Base-by-base conservation (phyloP, 2,797 vertebrate species). In the Onychomys torridus region DNA sequence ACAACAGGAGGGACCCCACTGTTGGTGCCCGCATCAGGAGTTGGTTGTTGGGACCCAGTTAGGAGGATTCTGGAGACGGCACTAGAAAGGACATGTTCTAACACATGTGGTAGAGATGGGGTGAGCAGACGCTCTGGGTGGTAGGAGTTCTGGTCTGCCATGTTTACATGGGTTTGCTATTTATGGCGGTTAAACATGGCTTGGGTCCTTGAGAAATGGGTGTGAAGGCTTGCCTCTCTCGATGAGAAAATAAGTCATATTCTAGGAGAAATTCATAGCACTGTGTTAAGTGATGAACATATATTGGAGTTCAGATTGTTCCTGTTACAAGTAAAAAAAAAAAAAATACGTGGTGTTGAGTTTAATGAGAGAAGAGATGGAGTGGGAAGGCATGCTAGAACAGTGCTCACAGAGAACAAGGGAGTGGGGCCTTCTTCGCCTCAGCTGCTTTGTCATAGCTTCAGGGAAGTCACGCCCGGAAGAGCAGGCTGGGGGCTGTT, bases 21-120 rank as follows among this genome's bases (percentile, higher is more conserved):
- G 46, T 8, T 23, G 37, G 37, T 65, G 12, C 40, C 67, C 55
- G 2, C 27, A 29, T 37, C 7, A 23, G 65, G 65, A 61, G 49
- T 69, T 55, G 57, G 11, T 21, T 57, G 19, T 61, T n/a, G 49
- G 49, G 6, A 11, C 52, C 27, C 40, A 10, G 14, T n/a, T 27
- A 37, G 13, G 25, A 82, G 49, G 17, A 23, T 37, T 25, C 32
- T 43, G 19, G 37, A 73, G n/a, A 52, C 40, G 3, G 16, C n/a
- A 6, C 82, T 57, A 21, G 67, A 7, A 32, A 40, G 13, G 19
- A 14, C 19, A 17, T 49, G n/a, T 81, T 10, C 29, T 5, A 16
- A 55, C n/a, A 40, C 46, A 1, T 43, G 25, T 1, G 1, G 13
- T 27, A 0, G 29, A 12, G 34, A 71, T 32, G 32, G 65, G 5